Evolutionary conservation across 2,113 vertebrate species (phyloP).

Genomic region (Oncorhynchus masou): DNA sequence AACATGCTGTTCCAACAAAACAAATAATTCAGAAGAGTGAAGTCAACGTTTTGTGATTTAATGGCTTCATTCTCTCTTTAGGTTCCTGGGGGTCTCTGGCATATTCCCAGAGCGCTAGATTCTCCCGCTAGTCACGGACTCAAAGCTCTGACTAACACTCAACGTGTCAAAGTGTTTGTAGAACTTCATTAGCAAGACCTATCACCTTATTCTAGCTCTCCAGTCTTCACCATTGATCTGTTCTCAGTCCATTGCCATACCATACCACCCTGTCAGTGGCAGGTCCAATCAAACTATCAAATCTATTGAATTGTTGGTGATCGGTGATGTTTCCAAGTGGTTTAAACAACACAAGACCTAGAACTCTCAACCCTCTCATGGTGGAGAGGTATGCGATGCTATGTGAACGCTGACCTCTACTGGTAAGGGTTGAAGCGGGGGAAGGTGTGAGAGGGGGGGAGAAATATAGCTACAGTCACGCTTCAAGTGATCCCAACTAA

Average conservation of each 20-base stretch:
- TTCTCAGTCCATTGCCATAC: conserved; percentile 8
- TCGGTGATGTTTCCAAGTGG: background rate
- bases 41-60: conserved; percentile 73
- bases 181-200: conserved; percentile 43
- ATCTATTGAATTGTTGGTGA: background rate
- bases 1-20: conserved; percentile 71
- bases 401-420: conserved; percentile 61
- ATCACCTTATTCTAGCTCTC: conserved; percentile 39
- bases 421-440: conserved; percentile 33
- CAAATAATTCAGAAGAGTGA: conserved; percentile 66
- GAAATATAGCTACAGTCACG: background rate
- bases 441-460: background rate
- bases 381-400: background rate
- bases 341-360: background rate
- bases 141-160: conserved; percentile 29
- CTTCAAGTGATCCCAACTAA: background rate
- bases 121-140: conserved; percentile 34
- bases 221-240: conserved; percentile 15
- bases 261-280: background rate
- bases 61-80: conserved; percentile 68
- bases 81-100: conserved; percentile 63
- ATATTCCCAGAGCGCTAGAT: conserved; percentile 48
- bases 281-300: background rate
- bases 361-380: background rate
- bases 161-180: conserved; percentile 48